Base-by-base conservation (phyloP, 2,113 vertebrate genomes). In the Sciurus niger region DNA sequence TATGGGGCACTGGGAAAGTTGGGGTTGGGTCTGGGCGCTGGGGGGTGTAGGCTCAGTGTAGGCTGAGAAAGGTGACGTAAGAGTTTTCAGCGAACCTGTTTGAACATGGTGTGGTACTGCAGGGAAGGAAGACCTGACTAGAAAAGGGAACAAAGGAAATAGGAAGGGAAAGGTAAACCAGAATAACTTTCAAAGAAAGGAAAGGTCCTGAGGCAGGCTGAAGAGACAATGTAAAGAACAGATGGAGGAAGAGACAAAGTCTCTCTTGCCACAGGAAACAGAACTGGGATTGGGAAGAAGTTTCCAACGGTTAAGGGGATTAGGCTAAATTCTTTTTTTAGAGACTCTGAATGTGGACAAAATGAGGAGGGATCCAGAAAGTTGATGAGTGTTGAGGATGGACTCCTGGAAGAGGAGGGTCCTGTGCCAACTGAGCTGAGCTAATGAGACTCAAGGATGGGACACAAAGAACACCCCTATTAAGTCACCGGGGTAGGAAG, bases 71-170 rank as follows among this genome's bases (percentile, higher is more conserved):
- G 70, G 40, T 88, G 90, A 90, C 37, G 92, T 89, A 84, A 94
- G 89, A 96, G 68, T 77, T 93, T 48, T 91, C 68, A 37, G 89
- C 48, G 92, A 94, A 88, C 96, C 43, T 95, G 94, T 95, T n/a
- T 74, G 53, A 93, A 96, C 94, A 96, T 0, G 94, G 88, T n/a
- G 1, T 53, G 30, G 37, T 51, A 60, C 20, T 22, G 53, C 16
- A 78, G 78, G 82, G 53, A 43, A 89, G 67, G 80, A 68, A 90
- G 77, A 22, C 40, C 79, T 32, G 90, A 32, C 40, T 83, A 43
- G 80, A 80, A 84, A 53, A 0, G 11, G 77, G 90, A 96, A 96
- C 84, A 95, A 90, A 94, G 84, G 80, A 43, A 80, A 51, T 0
- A 34, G 84, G 58, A 58, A 87, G 53, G 55, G 67, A 55, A 70